Percentiles rank a stretch among this genome's conserved stretches.
These are phyloP conservation scores for Heliconius sara DNA, from an alignment of 2,888 invertebrate genomes.

Conservation along the genomic window DNA sequence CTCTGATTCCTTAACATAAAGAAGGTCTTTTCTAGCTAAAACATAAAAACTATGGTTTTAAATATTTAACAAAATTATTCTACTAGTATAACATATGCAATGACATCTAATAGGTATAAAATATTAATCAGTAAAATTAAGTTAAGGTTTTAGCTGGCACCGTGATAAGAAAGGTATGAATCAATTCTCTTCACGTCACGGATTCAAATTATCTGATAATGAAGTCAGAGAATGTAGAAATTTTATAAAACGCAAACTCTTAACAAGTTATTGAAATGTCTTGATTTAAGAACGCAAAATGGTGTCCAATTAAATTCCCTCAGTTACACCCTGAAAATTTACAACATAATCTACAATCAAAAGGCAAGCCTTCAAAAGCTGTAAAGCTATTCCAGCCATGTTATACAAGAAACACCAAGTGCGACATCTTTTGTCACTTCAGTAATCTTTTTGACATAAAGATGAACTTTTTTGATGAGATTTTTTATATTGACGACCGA, in stretches of 20 bases:
- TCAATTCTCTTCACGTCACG: slow-evolving; percentile 20
- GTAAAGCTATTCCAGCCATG: not conserved
- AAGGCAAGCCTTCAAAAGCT: not conserved
- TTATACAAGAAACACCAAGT: too few species aligned
- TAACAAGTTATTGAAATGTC: not conserved
- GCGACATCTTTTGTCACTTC: too few species aligned
- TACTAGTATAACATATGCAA: not conserved
- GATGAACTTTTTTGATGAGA: fast-evolving
- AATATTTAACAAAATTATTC: not conserved
- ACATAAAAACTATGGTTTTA: slow-evolving; percentile 29
- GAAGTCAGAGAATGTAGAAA: slow-evolving; percentile 1
- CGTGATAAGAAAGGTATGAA: slow-evolving; percentile 8
- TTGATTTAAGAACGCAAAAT: slow-evolving; percentile 27
- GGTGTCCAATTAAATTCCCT: slow-evolving; percentile 30
- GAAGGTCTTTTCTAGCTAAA: slow-evolving; percentile 30
- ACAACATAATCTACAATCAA: slow-evolving; percentile 24
- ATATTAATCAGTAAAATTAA: not conserved
- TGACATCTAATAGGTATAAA: not conserved
- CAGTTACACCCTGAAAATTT: slow-evolving; percentile 46
- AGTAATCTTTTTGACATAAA: not conserved
- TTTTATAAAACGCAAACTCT: not conserved
- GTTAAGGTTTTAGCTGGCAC: not conserved
- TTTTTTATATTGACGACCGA: not conserved
- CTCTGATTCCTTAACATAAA: slow-evolving; percentile 38
- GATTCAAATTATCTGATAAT: slow-evolving; percentile 12